Conservation (phyloP, 2,888 invertebrate genomes). For the Andrena minutula region DNA sequence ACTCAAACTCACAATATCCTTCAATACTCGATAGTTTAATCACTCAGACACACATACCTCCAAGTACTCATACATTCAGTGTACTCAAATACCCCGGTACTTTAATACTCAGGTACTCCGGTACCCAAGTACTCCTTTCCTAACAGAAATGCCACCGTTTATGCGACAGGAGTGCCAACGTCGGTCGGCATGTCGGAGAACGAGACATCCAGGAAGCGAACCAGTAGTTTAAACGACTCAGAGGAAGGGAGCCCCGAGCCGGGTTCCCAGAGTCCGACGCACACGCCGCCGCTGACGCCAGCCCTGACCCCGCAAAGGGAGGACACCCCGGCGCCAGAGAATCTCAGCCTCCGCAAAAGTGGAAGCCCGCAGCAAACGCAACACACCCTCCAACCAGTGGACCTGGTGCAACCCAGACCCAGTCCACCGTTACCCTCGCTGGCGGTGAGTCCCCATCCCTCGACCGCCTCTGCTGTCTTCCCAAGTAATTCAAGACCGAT, state of each 20-base stretch:
- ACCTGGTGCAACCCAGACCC: slow-evolving; percentile 81
- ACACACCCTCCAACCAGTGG: slow-evolving; percentile 77
- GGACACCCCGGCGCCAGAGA: slow-evolving; percentile 90
- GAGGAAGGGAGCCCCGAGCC: slow-evolving; percentile 82
- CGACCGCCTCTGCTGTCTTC: too few species aligned
- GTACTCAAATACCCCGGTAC: too few species aligned
- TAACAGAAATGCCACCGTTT: neutral
- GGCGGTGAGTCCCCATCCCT: slow-evolving; percentile 71
- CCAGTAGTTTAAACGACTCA: slow-evolving; percentile 80
- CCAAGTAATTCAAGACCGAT: too few species aligned
- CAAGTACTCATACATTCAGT: too few species aligned
- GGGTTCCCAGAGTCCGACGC: slow-evolving; percentile 80
- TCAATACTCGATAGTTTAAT: too few species aligned
- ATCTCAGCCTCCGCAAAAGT: slow-evolving; percentile 92
- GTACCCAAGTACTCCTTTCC: neutral
- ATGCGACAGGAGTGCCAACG: slow-evolving; percentile 45
- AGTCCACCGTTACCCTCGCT: slow-evolving; percentile 80
- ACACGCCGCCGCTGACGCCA: slow-evolving; percentile 81
- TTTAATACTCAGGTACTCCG: too few species aligned
- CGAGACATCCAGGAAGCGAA: slow-evolving; percentile 73
- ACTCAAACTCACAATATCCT: too few species aligned
- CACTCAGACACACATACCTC: too few species aligned
- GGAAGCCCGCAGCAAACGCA: slow-evolving; percentile 82
- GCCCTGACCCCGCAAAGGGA: slow-evolving; percentile 80
- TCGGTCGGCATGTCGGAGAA: slow-evolving; percentile 67